Conservation (phyloP, 2,113 vertebrate genomes). For the Talpa occidentalis region DNA sequence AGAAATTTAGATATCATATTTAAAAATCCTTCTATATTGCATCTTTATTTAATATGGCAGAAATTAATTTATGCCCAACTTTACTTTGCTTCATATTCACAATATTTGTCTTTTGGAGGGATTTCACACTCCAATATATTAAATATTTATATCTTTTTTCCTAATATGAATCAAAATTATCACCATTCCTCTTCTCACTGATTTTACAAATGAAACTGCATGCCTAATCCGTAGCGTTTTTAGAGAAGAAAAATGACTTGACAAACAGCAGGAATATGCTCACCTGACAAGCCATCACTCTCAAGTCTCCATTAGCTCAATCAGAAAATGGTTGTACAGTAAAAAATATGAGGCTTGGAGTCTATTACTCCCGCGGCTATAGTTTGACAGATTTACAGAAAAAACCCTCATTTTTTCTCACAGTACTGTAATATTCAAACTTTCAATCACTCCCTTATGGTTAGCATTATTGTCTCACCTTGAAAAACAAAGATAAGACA, state of each 20-base stretch:
- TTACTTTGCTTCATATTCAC: constrained; percentile 36
- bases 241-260: constrained; percentile 40
- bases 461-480: background rate
- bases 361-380: background rate
- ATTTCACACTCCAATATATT: constrained; percentile 47
- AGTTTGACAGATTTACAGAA: background rate
- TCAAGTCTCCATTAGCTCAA: constrained; percentile 55
- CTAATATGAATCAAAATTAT: constrained; percentile 71
- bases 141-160: constrained; percentile 73
- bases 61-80: constrained; percentile 63
- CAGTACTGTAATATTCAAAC: background rate
- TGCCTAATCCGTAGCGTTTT: background rate
- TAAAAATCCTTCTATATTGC: background rate
- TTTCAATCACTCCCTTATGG: background rate
- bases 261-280: background rate
- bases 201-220: constrained; percentile 65
- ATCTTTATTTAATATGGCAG: background rate
- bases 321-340: background rate
- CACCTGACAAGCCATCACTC: constrained; percentile 51
- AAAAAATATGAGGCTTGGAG: background rate
- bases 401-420: background rate
- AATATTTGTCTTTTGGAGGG: constrained; percentile 65
- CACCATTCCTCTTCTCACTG: background rate
- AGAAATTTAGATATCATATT: background rate
- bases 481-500: background rate